These are phyloP conservation scores for Apus apus DNA, from an alignment of 2,113 vertebrate genomes.

Conservation along the genomic window DNA sequence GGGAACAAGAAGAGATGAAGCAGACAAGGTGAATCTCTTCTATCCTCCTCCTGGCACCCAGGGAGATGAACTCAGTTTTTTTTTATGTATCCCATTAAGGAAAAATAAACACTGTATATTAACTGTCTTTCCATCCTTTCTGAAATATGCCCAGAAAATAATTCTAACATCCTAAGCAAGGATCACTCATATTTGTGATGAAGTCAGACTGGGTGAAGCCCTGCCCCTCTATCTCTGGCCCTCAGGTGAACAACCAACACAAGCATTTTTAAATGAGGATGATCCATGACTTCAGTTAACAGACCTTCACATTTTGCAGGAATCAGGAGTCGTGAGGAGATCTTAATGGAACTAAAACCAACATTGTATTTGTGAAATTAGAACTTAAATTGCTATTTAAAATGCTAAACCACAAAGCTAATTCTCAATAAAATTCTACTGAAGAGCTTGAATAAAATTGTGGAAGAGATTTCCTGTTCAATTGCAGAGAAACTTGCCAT, in stretches of 20 bases:
- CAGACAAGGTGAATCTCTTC: fast-evolving
- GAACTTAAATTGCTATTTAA: conserved; percentile 14
- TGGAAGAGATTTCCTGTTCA: neutral
- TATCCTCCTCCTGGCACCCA: neutral
- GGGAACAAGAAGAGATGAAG: neutral
- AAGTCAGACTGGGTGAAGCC: neutral
- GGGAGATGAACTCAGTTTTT: neutral
- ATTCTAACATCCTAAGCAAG: neutral
- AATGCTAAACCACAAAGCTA: neutral
- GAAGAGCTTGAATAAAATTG: neutral
- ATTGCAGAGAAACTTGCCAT: neutral
- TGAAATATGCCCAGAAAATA: neutral
- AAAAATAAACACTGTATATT: neutral
- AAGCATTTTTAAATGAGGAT: neutral
- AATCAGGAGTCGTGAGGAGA: neutral
- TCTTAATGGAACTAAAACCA: neutral
- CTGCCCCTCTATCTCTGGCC: neutral
- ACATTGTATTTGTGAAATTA: neutral
- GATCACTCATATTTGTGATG: neutral
- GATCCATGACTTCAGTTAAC: neutral
- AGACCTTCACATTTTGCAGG: neutral
- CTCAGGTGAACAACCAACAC: neutral
- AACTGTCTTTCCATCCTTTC: neutral
- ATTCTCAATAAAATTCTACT: conserved; percentile 28
- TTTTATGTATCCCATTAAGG: neutral